Conservation (phyloP, 2,797 vertebrate species). For the Lagorchestes hirsutus region DNA sequence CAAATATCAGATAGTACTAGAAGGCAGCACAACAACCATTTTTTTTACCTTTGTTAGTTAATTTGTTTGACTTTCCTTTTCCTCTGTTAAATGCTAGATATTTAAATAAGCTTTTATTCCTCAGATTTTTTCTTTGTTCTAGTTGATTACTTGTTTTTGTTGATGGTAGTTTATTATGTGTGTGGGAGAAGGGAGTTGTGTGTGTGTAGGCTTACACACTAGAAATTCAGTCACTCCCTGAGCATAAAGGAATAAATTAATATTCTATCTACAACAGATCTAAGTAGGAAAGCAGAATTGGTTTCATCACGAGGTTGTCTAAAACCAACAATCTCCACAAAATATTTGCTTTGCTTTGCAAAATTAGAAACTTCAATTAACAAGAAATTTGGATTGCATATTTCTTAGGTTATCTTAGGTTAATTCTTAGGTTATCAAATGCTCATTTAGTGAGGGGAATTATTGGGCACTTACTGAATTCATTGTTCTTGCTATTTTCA, state of each 20-base stretch:
- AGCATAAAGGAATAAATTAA: not conserved
- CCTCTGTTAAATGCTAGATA: not conserved
- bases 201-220: not conserved
- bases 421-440: not conserved
- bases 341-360: not conserved
- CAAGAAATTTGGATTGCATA: not conserved
- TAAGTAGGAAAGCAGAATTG: not conserved
- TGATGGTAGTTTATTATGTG: not conserved
- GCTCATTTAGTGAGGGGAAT: slow-evolving; percentile 7
- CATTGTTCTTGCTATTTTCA: slow-evolving; percentile 21
- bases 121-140: not conserved
- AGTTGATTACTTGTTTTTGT: not conserved
- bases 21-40: not conserved
- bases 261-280: not conserved
- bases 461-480: slow-evolving; percentile 10
- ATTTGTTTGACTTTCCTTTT: not conserved
- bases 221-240: not conserved
- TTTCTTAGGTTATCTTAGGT: not conserved
- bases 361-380: not conserved
- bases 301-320: slow-evolving; percentile 10
- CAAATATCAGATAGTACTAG: not conserved
- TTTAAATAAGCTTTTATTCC: not conserved
- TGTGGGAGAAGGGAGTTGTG: not conserved
- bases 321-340: slow-evolving; percentile 30
- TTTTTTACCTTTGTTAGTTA: not conserved